Percentiles rank a stretch among this genome's conserved stretches.
Evolutionary conservation across 92 coral and sea anemone genomes (phyloP).

Genomic region (Montipora capitata): DNA sequence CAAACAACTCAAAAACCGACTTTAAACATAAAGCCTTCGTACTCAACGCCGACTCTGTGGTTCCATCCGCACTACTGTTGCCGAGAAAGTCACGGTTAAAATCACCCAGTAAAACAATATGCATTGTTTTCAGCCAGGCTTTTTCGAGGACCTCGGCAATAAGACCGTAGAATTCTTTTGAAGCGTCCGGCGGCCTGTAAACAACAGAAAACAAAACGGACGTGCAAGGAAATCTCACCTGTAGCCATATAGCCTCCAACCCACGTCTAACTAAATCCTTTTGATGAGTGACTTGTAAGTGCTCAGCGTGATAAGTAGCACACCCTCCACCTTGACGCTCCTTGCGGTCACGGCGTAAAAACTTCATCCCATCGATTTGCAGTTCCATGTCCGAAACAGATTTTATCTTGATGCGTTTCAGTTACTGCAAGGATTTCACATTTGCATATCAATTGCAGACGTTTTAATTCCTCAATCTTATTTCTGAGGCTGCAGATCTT

Average conservation of each 20-base stretch:
- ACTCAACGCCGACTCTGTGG: background rate
- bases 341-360: constrained; percentile 21
- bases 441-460: background rate
- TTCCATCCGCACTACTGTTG: background rate
- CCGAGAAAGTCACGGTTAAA: background rate
- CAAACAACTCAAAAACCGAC: constrained; percentile 27
- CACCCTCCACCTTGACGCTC: constrained; percentile 33
- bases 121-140: constrained; percentile 17
- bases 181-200: constrained; percentile 24
- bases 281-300: constrained; percentile 28
- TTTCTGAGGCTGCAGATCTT: background rate
- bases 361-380: background rate
- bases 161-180: constrained; percentile 11
- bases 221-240: constrained; percentile 32
- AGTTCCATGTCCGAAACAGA: background rate
- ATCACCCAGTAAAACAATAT: too few relatives aligned
- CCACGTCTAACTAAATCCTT: constrained; percentile 20
- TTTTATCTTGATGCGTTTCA: background rate
- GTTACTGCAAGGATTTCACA: background rate
- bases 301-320: constrained; percentile 15
- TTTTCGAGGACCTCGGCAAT: constrained; percentile 17
- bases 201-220: constrained; percentile 31
- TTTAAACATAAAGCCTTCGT: constrained; percentile 20
- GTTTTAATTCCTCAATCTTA: background rate
- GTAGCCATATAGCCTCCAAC: constrained; percentile 40